Percentiles rank a stretch among this genome's conserved stretches.
Conservation (phyloP, 2,888 invertebrate genomes). For the Cerastis leucographa region DNA sequence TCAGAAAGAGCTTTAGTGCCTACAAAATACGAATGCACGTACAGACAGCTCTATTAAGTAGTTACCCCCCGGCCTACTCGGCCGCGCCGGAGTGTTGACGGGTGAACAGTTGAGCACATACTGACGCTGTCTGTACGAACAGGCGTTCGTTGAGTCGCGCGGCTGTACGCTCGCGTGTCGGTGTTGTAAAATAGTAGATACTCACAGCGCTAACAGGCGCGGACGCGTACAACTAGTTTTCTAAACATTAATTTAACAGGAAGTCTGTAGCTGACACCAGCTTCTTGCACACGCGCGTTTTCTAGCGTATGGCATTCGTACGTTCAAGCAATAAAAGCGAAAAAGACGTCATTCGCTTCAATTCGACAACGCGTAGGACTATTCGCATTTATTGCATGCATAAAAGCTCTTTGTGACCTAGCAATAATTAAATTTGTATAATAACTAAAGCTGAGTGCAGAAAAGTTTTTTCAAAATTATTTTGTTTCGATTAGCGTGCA, state of each 20-base stretch:
- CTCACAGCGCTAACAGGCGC: neutral
- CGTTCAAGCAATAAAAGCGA: neutral
- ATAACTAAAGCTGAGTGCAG: neutral
- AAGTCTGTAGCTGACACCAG: neutral
- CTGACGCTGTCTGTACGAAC: too few relatives aligned
- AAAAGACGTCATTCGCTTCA: neutral
- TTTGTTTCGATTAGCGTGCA: constrained; percentile 13
- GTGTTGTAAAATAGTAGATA: neutral
- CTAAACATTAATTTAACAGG: neutral
- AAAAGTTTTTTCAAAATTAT: neutral
- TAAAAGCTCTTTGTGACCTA: too few relatives aligned
- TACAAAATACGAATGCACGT: too few relatives aligned
- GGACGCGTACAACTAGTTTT: neutral
- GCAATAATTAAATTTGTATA: neutral
- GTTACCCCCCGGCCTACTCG: too few relatives aligned
- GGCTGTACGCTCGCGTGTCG: neutral
- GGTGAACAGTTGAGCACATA: too few relatives aligned
- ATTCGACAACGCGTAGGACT: neutral
- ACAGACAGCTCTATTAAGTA: too few relatives aligned
- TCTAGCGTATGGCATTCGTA: neutral
- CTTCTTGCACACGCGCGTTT: neutral
- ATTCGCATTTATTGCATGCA: neutral
- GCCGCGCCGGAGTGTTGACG: too few relatives aligned
- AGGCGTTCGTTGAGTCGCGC: neutral
- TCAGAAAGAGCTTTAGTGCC: neutral